Evolutionary conservation across 2,888 invertebrate species (phyloP), one percentile per base, ranked within the genome.

Genomic region (Eledone cirrhosa): DNA sequence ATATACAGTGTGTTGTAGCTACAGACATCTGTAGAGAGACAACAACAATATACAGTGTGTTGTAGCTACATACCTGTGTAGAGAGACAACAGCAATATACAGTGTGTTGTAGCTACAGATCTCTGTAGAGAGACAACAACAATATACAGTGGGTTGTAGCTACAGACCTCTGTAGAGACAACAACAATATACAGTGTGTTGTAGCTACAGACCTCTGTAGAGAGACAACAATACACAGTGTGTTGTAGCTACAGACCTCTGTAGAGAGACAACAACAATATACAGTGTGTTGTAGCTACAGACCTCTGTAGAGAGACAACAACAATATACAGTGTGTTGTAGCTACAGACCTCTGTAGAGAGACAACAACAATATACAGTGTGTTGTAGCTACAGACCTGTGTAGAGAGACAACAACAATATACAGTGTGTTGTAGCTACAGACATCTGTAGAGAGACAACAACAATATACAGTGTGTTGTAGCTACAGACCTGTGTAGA

Each of bases 161-260:
- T 86, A 86, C 41, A 87, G 81, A 19, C 86, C 86, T 78, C 87
- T 87, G 83, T 16, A 82, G 83, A n/a, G 48, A 31, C n/a, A 11
- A 41, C 41, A 41, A 3, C 41, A 41, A n/a, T n/a, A n/a, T n/a
- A n/a, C n/a, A n/a, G n/a, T n/a, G n/a, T n/a, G n/a, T n/a, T n/a
- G n/a, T n/a, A n/a, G n/a, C n/a, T 86, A 86, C 41, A 87, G 81
- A 19, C 86, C 86, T 78, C 87, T 87, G 83, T 16, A 82, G 83
- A n/a, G 48, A 31, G 41, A 41, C 41, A 41, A 3, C 41, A 41
- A n/a, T n/a, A n/a, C n/a, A n/a, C n/a, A n/a, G n/a, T n/a, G n/a
- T n/a, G n/a, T n/a, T n/a, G n/a, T n/a, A n/a, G n/a, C n/a, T 86
- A 86, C 41, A 87, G 81, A 19, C 86, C 86, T 78, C 87, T 87